Evolutionary conservation across 2,113 vertebrate species (phyloP), one percentile per base, ranked within the genome.

Genomic region (Megaceryle torquata): DNA sequence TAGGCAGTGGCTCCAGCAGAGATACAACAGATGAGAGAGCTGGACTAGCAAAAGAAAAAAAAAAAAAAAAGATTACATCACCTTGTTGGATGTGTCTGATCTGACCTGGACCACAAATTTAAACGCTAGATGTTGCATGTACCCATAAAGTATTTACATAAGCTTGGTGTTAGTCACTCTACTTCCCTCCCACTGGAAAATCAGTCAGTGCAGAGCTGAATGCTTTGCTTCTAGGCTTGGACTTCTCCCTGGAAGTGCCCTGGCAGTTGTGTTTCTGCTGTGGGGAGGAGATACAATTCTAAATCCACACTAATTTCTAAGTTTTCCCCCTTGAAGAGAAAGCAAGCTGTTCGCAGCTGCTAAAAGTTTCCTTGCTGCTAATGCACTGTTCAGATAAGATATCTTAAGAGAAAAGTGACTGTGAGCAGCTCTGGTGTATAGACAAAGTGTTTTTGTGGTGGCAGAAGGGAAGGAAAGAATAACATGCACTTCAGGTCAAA

Each of bases 181-280:
- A 10, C 6, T 43, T 25, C 48, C 24, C 35, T 72, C 15, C 70
- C 28, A 12, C 43, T 68, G 56, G 31, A 79, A 50, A 78, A 70
- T 13, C 4, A 63, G 61, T n/a, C 22, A 61, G 44, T 31, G 71
- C 37, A 67, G 65, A 75, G 39, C 44, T 6, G 2, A 13, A 15
- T 29, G 25, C 19, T 59, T 44, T 46, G 39, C 53, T 67, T 54
- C 53, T n/a, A 60, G 53, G 44, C 20, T 35, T 67, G 59, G 51
- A 14, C 14, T 35, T 83, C 16, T 53, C 65, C 60, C 71, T 83
- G 53, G 39, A 21, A 29, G 37, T 31, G 19, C 16, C 11, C 29
- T 21, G 44, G n/a, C 51, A 59, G 14, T 22, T 4, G 9, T 0
- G 0, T 5, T 9, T 51, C 51, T 72, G 51, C 37, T 72, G 0